These are phyloP conservation scores for Cossypha polioptera DNA, from an alignment of 2,797 vertebrate genomes.

Conservation along the genomic window DNA sequence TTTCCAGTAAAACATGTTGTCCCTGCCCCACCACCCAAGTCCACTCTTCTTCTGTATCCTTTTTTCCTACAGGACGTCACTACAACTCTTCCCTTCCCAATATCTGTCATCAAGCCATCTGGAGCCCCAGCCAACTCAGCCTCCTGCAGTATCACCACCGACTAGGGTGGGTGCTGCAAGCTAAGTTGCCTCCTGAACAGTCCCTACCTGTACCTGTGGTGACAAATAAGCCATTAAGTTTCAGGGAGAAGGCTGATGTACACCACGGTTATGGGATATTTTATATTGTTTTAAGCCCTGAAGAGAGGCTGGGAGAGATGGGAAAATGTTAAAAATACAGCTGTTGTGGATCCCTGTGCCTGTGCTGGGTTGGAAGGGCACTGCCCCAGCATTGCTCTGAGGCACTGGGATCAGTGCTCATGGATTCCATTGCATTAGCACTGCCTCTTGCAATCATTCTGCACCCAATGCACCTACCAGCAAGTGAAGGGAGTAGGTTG, in stretches of 20 bases:
- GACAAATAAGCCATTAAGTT: background rate
- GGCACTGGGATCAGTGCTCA: background rate
- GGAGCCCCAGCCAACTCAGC: background rate
- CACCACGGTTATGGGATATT: background rate
- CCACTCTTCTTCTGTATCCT: background rate
- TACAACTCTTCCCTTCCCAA: background rate
- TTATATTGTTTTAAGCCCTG: background rate
- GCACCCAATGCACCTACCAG: background rate
- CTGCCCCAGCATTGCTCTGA: background rate
- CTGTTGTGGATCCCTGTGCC: background rate
- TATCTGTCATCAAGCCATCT: background rate
- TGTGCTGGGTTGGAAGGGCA: background rate
- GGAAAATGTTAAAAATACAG: background rate
- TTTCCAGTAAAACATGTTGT: background rate
- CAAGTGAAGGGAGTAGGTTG: accelerated
- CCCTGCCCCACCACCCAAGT: background rate
- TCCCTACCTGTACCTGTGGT: background rate
- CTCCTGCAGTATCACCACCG: no score
- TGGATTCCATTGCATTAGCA: background rate
- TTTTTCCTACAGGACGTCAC: background rate
- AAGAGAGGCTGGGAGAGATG: background rate
- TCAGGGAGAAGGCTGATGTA: background rate
- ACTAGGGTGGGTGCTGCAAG: background rate
- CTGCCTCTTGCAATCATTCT: background rate
- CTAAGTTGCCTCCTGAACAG: background rate